A percentile compares a stretch with the other conserved stretches of the same genome.
Evolutionary conservation across 2,113 vertebrate species (phyloP).

Genomic region (Miniopterus natalensis): DNA sequence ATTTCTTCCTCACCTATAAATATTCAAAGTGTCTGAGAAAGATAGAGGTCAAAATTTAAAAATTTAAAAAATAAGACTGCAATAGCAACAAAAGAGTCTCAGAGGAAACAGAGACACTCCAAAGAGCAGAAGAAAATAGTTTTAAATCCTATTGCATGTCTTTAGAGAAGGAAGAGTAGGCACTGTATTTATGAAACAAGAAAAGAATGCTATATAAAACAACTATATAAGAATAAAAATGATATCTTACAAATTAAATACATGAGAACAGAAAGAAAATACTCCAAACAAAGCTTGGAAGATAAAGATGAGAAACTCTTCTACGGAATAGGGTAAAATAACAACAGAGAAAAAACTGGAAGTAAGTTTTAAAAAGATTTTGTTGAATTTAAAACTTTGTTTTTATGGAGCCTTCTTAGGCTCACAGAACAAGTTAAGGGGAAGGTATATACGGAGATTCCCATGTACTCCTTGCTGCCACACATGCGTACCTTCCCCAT

Average conservation of each 20-base stretch:
- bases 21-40: background rate
- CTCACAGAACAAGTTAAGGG: background rate
- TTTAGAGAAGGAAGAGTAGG: background rate
- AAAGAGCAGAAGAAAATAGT: background rate
- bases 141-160: background rate
- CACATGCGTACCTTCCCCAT: background rate
- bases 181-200: background rate
- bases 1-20: background rate
- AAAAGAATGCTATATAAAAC: constrained; percentile 6
- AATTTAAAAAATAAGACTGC: background rate
- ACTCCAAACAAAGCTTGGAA: background rate
- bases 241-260: background rate
- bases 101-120: background rate
- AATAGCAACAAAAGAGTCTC: background rate
- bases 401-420: background rate
- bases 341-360: background rate
- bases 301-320: background rate
- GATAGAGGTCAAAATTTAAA: background rate
- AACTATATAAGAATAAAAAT: background rate
- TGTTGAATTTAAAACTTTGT: background rate
- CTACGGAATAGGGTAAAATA: background rate
- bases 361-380: background rate
- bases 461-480: background rate
- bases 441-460: background rate
- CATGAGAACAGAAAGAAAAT: background rate